Evolutionary conservation across 2,888 invertebrate genomes (phyloP), one percentile per base, ranked within the genome.

Genomic region (Lepidonotus clava): DNA sequence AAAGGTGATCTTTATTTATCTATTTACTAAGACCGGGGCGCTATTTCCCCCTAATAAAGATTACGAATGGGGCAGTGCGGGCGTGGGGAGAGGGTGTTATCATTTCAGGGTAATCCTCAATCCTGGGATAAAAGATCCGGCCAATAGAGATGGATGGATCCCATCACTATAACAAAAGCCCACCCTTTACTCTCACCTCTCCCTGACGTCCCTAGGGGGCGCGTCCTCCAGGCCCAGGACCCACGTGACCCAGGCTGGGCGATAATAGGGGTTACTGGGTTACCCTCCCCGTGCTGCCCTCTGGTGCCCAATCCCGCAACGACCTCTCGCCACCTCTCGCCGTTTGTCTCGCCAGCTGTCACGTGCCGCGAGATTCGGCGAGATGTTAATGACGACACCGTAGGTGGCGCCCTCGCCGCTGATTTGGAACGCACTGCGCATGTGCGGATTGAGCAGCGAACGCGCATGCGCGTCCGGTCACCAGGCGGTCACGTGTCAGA

Each of bases 221-320:
- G 61, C 61, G 11, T 61, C 61, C 61, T 61, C 61, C 21, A 61
- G 24, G 4, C 28, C 61, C 24, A 11, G 28, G 28, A 11, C 28
- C 61, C 61, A 61, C 61, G 61, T 61, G 61, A 61, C 61, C 56
- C 61, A 11, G 28, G 2, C 61, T 61, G 61, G 24, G 61, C 61
- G 61, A 61, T 61, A 61, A 61, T 61, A 61, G 61, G 28, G 61
- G 61, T 61, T 61, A 61, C 61, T 61, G 61, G 61, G 61, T 61
- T 61, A 61, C 61, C 8, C 8, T 46, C 46, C 46, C 46, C 18
- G 46, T 6, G 46, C 46, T 32, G n/a, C 24, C 61, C 24, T 61
- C n/a, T 18, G 61, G 61, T 28, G 61, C n/a, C 61, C 8, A 18
- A 11, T 18, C 46, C 46, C 18, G 46, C 8, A 18, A 6, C 61